Percentiles rank a stretch among this genome's conserved stretches.
These are phyloP conservation scores for Holacanthus passer DNA, from an alignment of 2,113 vertebrate genomes.

Conservation along the genomic window DNA sequence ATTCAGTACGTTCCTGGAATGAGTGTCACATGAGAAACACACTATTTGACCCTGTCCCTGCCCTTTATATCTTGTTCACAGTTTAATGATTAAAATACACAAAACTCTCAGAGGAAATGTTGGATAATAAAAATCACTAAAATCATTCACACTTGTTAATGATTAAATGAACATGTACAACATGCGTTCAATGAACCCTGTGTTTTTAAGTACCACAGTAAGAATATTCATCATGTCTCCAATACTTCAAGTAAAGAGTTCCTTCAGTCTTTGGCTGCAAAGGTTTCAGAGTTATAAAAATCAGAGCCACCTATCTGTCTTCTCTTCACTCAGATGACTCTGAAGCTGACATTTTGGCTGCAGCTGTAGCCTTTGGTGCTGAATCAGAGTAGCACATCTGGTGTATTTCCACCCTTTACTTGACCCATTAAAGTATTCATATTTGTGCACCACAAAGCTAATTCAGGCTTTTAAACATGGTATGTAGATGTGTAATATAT, in stretches of 20 bases:
- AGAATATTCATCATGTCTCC: background rate
- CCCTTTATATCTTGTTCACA: background rate
- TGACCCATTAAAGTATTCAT: background rate
- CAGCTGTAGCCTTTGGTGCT: constrained; percentile 22
- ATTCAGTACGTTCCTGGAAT: background rate
- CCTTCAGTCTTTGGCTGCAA: background rate
- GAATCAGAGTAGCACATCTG: constrained; percentile 3
- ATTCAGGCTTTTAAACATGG: constrained; percentile 11
- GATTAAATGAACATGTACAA: background rate
- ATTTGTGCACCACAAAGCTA: constrained; percentile 11
- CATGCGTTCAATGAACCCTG: background rate
- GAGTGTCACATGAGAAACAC: background rate
- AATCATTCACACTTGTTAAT: background rate
- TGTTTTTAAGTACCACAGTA: background rate
- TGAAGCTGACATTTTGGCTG: background rate
- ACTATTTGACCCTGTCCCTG: background rate
- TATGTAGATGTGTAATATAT: constrained; percentile 71
- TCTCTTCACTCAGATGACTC: background rate
- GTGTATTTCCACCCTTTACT: background rate
- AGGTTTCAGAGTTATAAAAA: background rate
- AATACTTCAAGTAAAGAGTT: constrained; percentile 41
- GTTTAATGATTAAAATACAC: background rate
- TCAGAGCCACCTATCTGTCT: constrained; percentile 7
- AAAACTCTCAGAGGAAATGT: background rate
- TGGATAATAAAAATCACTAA: background rate